Evolutionary conservation across 2,888 invertebrate genomes (phyloP).

Genomic region (Leptodirus hochenwartii): DNA sequence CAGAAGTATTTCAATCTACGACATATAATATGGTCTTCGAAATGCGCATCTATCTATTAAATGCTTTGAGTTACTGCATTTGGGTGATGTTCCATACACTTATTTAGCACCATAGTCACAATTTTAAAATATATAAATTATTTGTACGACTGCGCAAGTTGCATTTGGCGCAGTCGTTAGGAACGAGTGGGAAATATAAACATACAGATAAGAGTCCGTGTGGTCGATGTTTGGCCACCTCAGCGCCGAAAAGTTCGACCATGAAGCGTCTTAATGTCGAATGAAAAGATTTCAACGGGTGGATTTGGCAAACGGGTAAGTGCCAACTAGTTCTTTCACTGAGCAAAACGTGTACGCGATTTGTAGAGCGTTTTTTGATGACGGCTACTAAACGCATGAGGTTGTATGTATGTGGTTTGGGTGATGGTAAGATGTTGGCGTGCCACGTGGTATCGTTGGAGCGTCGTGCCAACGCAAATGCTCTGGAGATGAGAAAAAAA

Average conservation of each 20-base stretch:
- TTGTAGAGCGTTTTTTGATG: slow-evolving; percentile 63
- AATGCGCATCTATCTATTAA: too few species aligned
- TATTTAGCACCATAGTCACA: too few species aligned
- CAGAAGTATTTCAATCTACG: too few species aligned
- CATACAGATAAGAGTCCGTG: slow-evolving; percentile 52
- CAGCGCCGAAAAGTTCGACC: slow-evolving; percentile 80
- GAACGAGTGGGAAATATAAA: too few species aligned
- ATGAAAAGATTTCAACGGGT: slow-evolving; percentile 70
- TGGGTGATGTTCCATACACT: too few species aligned
- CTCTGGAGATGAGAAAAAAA: slow-evolving; percentile 10
- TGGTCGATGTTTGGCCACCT: slow-evolving; percentile 68
- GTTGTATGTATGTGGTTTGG: slow-evolving; percentile 50
- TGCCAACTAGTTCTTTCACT: slow-evolving; percentile 72
- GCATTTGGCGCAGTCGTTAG: too few species aligned
- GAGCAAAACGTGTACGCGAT: slow-evolving; percentile 63
- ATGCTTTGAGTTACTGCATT: too few species aligned
- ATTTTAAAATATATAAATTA: too few species aligned
- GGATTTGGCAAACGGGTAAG: slow-evolving; percentile 75
- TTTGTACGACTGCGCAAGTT: too few species aligned
- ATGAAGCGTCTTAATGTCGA: slow-evolving; percentile 76
- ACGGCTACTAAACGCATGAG: slow-evolving; percentile 62
- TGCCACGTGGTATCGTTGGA: slow-evolving; percentile 40
- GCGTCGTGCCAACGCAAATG: slow-evolving; percentile 10
- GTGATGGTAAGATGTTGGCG: slow-evolving; percentile 47
- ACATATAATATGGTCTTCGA: too few species aligned